phyloP scores from a whole-genome alignment of 2,113 vertebrate species.

The Sinocyclocheilus anophthalmus region DNA sequence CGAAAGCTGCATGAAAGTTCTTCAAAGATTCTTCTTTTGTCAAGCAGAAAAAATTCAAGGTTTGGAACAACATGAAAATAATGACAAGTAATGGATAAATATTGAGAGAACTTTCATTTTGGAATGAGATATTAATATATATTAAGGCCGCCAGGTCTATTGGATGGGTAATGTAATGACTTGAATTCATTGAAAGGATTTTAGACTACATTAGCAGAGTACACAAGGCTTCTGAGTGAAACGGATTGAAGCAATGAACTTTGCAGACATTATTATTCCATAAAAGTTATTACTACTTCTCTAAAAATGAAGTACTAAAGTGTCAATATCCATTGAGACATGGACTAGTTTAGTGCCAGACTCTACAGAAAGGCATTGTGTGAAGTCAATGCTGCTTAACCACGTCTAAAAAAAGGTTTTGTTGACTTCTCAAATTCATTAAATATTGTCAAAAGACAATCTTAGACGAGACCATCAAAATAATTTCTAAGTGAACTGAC shows the following conservation, averaged over 20 bases:
- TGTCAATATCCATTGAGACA: constrained; percentile 3
- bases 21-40: background rate
- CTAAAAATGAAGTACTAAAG: background rate
- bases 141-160: too few relatives aligned
- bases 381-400: background rate
- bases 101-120: background rate
- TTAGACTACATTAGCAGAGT: background rate
- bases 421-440: background rate
- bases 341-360: background rate
- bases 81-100: background rate
- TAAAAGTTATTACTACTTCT: background rate
- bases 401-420: background rate
- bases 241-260: background rate
- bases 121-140: too few relatives aligned
- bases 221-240: background rate
- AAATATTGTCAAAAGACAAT: background rate
- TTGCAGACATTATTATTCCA: background rate
- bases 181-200: background rate
- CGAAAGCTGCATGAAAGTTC: background rate
- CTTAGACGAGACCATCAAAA: background rate
- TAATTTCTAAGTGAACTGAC: background rate
- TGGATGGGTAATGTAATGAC: too few relatives aligned
- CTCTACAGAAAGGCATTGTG: background rate
- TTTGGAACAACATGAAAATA: background rate
- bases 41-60: background rate